These are phyloP conservation scores for Bruchidius siliquastri DNA, from an alignment of 2,888 invertebrate genomes.

Conservation along the genomic window DNA sequence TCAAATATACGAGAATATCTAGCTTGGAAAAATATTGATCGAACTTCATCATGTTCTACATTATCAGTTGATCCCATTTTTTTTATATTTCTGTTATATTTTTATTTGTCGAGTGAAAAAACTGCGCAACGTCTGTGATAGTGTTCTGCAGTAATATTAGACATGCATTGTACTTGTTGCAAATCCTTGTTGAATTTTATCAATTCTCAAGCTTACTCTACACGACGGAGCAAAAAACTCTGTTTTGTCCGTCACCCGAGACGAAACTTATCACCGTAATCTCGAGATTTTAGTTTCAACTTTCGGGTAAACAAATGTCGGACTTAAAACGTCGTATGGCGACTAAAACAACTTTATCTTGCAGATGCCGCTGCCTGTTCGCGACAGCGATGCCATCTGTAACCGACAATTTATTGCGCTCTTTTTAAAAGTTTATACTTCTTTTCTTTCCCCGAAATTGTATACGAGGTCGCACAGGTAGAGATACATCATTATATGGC, in stretches of 20 bases:
- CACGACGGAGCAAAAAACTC: neutral
- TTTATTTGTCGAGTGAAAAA: no score
- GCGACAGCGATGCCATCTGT: slow-evolving; percentile 45
- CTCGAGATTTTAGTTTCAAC: neutral
- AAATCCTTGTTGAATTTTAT: no score
- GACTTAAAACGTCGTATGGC: slow-evolving; percentile 44
- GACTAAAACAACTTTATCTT: slow-evolving; percentile 45
- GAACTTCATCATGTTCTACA: no score
- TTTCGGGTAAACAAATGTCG: slow-evolving; percentile 34
- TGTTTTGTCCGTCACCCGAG: neutral
- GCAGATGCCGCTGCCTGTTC: slow-evolving; percentile 42
- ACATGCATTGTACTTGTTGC: no score
- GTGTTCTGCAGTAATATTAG: no score
- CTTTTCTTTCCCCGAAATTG: slow-evolving; percentile 30
- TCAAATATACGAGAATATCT: no score
- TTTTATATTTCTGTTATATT: no score
- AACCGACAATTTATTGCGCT: slow-evolving; percentile 44
- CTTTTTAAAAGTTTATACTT: slow-evolving; percentile 44
- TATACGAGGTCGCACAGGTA: slow-evolving; percentile 16
- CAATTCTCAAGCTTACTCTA: no score
- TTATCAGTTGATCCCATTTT: no score
- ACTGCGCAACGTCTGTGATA: no score
- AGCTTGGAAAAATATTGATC: no score
- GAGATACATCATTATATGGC: neutral
- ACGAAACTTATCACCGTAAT: neutral